A percentile compares a stretch with the other conserved stretches of the same genome.
These are phyloP conservation scores for Papilio xuthus DNA, from an alignment of 1,140 invertebrate genomes.

Conservation along the genomic window DNA sequence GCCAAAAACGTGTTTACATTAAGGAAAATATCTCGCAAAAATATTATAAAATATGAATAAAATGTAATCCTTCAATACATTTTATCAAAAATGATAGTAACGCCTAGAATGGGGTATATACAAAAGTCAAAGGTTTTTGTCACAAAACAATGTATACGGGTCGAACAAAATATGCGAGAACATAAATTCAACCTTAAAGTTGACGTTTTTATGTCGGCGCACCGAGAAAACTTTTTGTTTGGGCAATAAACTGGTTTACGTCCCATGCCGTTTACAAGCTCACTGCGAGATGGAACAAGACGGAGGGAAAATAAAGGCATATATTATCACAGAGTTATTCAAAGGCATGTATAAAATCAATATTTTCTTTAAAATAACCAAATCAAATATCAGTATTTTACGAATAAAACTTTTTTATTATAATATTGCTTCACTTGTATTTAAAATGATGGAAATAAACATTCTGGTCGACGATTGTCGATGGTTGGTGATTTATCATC, in stretches of 20 bases:
- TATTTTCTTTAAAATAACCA: not conserved
- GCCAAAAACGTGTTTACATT: not conserved
- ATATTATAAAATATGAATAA: not conserved
- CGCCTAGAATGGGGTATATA: not conserved
- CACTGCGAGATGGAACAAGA: not conserved
- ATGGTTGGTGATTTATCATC: not conserved
- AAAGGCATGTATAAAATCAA: not conserved
- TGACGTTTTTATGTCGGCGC: conserved; percentile 32
- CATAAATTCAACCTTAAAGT: conserved; percentile 29
- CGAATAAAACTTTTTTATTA: not conserved
- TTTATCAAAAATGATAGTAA: not conserved
- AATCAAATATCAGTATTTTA: no score
- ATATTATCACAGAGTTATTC: not conserved
- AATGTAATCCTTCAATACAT: not conserved
- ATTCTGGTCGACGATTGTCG: not conserved
- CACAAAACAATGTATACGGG: conserved; percentile 25
- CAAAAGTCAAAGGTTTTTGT: conserved; percentile 34
- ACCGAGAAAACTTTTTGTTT: conserved; percentile 23
- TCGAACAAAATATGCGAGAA: conserved; percentile 32
- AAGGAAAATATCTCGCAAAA: not conserved
- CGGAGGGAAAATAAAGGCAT: conserved; percentile 1
- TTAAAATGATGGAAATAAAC: not conserved
- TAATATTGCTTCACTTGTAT: not conserved
- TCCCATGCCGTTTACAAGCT: conserved; percentile 31
- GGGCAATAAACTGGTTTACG: conserved; percentile 32